Conservation (phyloP, 2,797 vertebrate genomes). For the Neomorphus geoffroyi region DNA sequence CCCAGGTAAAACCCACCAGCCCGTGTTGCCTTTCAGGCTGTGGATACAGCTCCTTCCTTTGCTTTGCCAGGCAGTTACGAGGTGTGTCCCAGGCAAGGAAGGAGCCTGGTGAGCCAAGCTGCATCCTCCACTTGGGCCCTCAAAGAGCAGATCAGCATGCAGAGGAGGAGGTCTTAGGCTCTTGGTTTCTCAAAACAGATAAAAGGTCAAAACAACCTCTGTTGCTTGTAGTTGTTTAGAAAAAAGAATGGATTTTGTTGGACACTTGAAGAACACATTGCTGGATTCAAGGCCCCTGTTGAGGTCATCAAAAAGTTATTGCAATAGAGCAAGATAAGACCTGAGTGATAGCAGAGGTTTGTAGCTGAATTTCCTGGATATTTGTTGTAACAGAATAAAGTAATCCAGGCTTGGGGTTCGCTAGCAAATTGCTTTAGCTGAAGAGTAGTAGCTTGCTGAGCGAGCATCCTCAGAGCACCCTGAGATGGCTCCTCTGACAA, state of each 20-base stretch:
- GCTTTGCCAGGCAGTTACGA: neutral
- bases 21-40: neutral
- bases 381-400: conserved; percentile 10
- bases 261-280: conserved; percentile 23
- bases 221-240: neutral
- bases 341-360: neutral
- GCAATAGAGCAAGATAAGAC: conserved; percentile 39
- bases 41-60: neutral
- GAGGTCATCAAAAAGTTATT: conserved; percentile 58
- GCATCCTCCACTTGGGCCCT: neutral
- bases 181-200: neutral
- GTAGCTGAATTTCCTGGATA: conserved; percentile 1
- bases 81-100: neutral
- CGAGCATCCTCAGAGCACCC: neutral
- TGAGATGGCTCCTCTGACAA: neutral
- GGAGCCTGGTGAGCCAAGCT: neutral
- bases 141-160: neutral
- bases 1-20: neutral
- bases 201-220: conserved; percentile 23
- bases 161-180: neutral
- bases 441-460: neutral
- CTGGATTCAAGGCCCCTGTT: conserved; percentile 43
- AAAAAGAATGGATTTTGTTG: neutral
- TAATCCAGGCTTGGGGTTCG: neutral
- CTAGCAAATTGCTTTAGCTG: neutral